A percentile compares a stretch with the other conserved stretches of the same genome.
phyloP scores from a whole-genome alignment of 2,113 vertebrate genomes.

The Brachyhypopomus occidentalis region DNA sequence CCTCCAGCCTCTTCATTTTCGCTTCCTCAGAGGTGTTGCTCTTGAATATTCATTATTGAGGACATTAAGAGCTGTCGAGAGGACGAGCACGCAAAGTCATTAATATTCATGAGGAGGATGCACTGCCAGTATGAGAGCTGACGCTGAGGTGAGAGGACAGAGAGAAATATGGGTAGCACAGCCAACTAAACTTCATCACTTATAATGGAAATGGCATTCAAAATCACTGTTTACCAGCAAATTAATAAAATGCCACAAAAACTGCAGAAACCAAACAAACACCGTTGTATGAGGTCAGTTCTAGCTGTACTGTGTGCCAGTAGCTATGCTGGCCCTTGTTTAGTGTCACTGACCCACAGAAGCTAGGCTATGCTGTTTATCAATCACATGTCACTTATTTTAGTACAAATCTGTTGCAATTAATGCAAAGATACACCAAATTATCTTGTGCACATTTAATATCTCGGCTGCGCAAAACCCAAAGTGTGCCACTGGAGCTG shows the following conservation, averaged over 20 bases:
- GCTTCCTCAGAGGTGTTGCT: background rate
- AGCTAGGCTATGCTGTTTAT: background rate
- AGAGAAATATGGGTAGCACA: background rate
- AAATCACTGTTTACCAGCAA: too few relatives aligned
- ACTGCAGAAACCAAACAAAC: too few relatives aligned
- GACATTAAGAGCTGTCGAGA: background rate
- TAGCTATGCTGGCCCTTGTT: background rate
- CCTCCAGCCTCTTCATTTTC: background rate
- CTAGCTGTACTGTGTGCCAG: too few relatives aligned
- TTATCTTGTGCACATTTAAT: too few relatives aligned
- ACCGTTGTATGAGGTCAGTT: too few relatives aligned
- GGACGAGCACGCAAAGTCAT: background rate
- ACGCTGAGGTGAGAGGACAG: background rate
- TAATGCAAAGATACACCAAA: too few relatives aligned
- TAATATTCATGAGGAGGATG: conserved; percentile 6
- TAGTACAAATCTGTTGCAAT: too few relatives aligned
- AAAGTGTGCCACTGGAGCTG: too few relatives aligned
- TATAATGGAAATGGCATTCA: background rate
- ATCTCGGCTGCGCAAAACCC: too few relatives aligned
- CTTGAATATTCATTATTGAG: background rate
- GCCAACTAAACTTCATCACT: background rate
- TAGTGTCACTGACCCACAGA: background rate
- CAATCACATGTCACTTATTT: too few relatives aligned
- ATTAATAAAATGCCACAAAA: too few relatives aligned
- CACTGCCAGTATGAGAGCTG: background rate